Evolutionary conservation across 2,113 vertebrate genomes (phyloP).

Genomic region (Eurypyga helias): DNA sequence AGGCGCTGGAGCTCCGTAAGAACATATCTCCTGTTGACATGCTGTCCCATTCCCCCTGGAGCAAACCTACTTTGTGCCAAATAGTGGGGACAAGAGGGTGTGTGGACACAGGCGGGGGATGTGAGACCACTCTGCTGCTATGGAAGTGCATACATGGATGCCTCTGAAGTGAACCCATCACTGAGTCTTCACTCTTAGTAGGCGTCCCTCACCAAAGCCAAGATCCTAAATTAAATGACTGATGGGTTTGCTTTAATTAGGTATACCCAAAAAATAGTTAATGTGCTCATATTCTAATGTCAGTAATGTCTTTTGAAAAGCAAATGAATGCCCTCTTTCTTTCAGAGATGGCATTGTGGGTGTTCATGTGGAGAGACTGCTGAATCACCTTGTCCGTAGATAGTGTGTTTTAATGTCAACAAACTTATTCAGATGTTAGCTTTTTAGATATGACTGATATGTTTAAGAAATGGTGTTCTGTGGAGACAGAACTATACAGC

Average conservation of each 20-base stretch:
- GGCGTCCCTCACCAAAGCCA: not conserved
- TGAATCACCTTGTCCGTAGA: not conserved
- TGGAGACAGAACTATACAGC: not conserved
- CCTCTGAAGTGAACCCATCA: not conserved
- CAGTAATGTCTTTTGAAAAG: not conserved
- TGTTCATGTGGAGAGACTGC: not conserved
- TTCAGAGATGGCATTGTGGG: not conserved
- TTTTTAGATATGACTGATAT: not conserved
- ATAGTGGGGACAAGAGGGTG: fast-evolving
- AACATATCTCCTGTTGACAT: not conserved
- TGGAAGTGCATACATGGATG: not conserved
- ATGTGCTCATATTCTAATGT: not conserved
- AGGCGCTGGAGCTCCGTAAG: not conserved
- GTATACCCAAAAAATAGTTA: not conserved
- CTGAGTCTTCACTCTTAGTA: not conserved
- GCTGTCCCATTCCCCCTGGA: not conserved
- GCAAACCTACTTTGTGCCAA: not conserved
- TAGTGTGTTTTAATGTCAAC: not conserved
- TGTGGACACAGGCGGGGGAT: fast-evolving
- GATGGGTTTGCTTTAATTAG: not conserved
- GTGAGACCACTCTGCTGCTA: not conserved
- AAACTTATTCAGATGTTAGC: not conserved
- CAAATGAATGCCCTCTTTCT: not conserved
- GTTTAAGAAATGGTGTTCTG: not conserved
- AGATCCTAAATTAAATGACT: not conserved